Base-by-base conservation (phyloP, 2,113 vertebrate genomes). In the Piaya cayana region DNA sequence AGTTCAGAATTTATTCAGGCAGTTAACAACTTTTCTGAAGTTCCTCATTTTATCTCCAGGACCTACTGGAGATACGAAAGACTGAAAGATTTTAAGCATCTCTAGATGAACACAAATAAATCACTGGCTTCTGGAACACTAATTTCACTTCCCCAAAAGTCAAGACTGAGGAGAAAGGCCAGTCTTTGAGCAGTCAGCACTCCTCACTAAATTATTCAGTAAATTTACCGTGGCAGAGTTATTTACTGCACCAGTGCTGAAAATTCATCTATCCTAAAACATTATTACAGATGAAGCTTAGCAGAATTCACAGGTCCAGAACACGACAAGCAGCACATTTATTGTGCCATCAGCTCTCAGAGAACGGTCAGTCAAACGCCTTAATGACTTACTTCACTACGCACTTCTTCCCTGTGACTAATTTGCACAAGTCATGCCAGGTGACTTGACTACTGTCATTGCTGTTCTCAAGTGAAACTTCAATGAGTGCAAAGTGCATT, bases 1-100 rank as follows among this genome's bases (percentile, higher is more conserved):
- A 76, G 80, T 72, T 89, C 84, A 74, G 63, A 82, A 91, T 72
- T 85, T 79, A 95, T 92, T 86, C 52, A 34, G 87, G 93, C 84
- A 87, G 34, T 69, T 88, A 84, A 74, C 59, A 90, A 67, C 22
- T 69, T 62, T 78, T 86, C 63, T 94, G 49, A 89, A 91, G 75
- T 91, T 87, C 68, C 64, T 11, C 67, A 72, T 87, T 95, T 93
- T 71, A 74, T 18, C 68, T 67, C 42, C 34, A 70, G 87, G 87
- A 88, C 50, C 69, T 87, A 80, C n/a, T 43, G 56, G 27, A 23
- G 47, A 49, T 23, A 49, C 23, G 11, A 74, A 90, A 91, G 37
- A 74, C 78, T 45, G 56, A 83, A 88, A 34, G 45, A 77, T 43
- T 72, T 92, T 30, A 74, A 79, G 45, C 45, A 63, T 63, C 50